A percentile compares a stretch with the other conserved stretches of the same genome.
Conservation (phyloP, 2,888 invertebrate genomes). For the Rotaria socialis region DNA sequence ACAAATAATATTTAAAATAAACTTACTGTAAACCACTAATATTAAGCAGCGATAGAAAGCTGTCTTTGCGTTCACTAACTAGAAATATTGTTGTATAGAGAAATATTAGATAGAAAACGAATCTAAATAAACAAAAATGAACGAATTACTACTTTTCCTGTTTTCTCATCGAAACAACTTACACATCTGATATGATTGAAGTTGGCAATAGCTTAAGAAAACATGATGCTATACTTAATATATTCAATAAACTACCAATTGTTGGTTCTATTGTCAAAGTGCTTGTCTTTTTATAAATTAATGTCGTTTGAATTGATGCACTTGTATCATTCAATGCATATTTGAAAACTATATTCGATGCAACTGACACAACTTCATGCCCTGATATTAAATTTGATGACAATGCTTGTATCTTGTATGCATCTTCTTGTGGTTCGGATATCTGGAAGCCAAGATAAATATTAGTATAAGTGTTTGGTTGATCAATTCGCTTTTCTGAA, state of each 20-base stretch:
- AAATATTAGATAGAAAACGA: background rate
- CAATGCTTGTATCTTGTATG: background rate
- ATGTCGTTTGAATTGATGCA: slow-evolving; percentile 19
- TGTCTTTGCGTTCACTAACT: background rate
- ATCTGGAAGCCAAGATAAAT: background rate
- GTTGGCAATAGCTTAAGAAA: background rate
- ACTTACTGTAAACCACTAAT: slow-evolving; percentile 33
- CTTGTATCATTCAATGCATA: background rate
- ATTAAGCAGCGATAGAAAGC: background rate
- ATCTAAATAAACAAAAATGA: background rate
- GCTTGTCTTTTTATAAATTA: background rate
- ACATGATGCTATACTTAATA: slow-evolving; percentile 13
- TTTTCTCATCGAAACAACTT: background rate
- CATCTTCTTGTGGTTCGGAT: background rate
- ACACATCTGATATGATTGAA: background rate
- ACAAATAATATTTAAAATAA: background rate
- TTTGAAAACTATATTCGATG: slow-evolving; percentile 2
- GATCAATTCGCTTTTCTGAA: background rate
- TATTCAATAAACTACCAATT: background rate
- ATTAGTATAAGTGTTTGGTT: background rate
- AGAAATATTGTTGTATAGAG: background rate
- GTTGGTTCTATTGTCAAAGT: background rate
- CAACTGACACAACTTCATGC: background rate
- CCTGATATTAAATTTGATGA: slow-evolving; percentile 22
- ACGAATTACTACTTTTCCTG: no score